Evolutionary conservation across 2,888 invertebrate species (phyloP).

Genomic region (Habrosyne pyritoides): DNA sequence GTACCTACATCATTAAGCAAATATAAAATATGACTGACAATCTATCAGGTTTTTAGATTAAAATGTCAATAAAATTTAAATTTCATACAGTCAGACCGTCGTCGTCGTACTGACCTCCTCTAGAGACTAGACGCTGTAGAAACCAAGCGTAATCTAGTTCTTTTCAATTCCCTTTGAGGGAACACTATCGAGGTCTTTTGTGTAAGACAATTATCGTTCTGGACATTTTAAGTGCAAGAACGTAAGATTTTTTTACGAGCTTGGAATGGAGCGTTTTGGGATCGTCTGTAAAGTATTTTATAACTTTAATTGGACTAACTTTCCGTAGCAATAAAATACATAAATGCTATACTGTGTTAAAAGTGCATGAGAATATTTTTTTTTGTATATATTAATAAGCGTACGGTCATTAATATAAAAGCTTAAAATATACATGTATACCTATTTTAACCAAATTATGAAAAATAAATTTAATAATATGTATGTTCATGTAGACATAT

Average conservation of each 20-base stretch:
- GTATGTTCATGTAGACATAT: no score
- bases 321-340: background rate
- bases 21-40: background rate
- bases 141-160: slow-evolving; percentile 72
- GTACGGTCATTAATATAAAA: no score
- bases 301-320: background rate
- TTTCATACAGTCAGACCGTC: background rate
- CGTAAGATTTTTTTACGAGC: slow-evolving; percentile 55
- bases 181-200: slow-evolving; percentile 68
- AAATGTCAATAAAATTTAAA: background rate
- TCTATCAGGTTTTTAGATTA: background rate
- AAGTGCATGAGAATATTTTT: no score
- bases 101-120: slow-evolving; percentile 22
- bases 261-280: slow-evolving; percentile 35
- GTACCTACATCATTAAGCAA: background rate
- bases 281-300: background rate
- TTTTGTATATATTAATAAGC: no score
- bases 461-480: no score
- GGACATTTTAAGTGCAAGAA: slow-evolving; percentile 62
- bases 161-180: slow-evolving; percentile 71
- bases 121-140: slow-evolving; percentile 32
- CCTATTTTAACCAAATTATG: no score
- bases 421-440: no score
- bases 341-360: no score
- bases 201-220: slow-evolving; percentile 75